Evolutionary conservation across 2,113 vertebrate species (phyloP).

Genomic region (Pagrus major): DNA sequence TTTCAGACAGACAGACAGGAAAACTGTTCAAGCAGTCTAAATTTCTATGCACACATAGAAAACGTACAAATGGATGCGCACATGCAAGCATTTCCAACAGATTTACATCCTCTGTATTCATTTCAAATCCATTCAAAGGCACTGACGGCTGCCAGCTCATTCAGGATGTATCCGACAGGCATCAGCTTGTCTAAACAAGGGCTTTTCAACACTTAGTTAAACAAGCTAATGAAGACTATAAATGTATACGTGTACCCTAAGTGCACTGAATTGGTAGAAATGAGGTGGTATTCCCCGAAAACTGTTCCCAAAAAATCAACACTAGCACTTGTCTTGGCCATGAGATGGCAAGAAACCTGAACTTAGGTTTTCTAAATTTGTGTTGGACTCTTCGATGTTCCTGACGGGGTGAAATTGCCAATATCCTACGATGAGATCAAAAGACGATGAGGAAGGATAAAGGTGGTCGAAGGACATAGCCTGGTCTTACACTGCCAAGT

Average conservation of each 20-base stretch:
- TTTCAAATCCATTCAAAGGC: background rate
- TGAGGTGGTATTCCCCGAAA: background rate
- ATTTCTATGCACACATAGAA: background rate
- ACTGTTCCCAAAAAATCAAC: conserved; percentile 9
- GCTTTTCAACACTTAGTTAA: background rate
- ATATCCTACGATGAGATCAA: conserved; percentile 3
- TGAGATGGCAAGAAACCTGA: background rate
- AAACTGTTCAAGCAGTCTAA: background rate
- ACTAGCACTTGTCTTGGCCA: background rate
- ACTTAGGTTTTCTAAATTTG: conserved; percentile 6
- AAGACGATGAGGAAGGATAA: conserved; percentile 7
- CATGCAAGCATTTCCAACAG: background rate
- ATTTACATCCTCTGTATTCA: background rate
- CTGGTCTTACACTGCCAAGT: conserved; percentile 3
- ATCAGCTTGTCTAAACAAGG: background rate
- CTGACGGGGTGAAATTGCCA: background rate
- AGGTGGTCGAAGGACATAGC: background rate
- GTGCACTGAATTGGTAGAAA: background rate
- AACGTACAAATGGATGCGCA: background rate
- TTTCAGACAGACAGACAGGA: background rate
- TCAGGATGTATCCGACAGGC: background rate
- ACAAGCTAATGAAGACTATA: background rate
- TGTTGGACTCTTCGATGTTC: background rate
- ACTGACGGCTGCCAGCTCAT: background rate
- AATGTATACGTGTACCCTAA: background rate